Conservation (phyloP, 2,113 vertebrate species). For the Syrrhaptes paradoxus region DNA sequence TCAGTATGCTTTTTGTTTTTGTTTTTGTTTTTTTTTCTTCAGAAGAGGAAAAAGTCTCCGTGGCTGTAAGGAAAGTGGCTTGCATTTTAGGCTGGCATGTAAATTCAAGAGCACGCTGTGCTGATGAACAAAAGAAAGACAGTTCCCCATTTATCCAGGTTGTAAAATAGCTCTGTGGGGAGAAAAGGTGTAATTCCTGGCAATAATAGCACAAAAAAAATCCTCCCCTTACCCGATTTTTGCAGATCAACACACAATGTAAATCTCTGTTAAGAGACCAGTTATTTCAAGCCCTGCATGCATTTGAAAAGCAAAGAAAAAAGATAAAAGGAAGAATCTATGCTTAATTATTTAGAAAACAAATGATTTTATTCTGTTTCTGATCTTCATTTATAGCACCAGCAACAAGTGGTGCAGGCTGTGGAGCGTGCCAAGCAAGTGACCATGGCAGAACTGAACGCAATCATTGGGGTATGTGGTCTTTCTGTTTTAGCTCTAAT, state of each 20-base stretch:
- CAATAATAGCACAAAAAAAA: neutral
- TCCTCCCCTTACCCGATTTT: neutral
- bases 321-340: conserved; percentile 30
- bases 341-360: conserved; percentile 71
- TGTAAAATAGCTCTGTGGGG: neutral
- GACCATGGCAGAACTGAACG: conserved; percentile 98
- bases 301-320: conserved; percentile 25
- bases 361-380: conserved; percentile 80
- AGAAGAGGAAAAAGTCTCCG: neutral
- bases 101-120: neutral
- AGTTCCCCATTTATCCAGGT: neutral
- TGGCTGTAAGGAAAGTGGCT: neutral
- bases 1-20: neutral
- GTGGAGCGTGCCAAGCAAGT: conserved; percentile 98
- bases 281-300: conserved; percentile 52
- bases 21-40: neutral
- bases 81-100: neutral
- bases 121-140: neutral
- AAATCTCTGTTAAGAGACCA: neutral
- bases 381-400: conserved; percentile 88
- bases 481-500: conserved; percentile 87
- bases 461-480: conserved; percentile 99
- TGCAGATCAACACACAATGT: neutral
- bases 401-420: conserved; percentile 97
- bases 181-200: neutral